These are phyloP conservation scores for Engraulis encrasicolus DNA, from an alignment of 2,113 vertebrate species.

Conservation along the genomic window DNA sequence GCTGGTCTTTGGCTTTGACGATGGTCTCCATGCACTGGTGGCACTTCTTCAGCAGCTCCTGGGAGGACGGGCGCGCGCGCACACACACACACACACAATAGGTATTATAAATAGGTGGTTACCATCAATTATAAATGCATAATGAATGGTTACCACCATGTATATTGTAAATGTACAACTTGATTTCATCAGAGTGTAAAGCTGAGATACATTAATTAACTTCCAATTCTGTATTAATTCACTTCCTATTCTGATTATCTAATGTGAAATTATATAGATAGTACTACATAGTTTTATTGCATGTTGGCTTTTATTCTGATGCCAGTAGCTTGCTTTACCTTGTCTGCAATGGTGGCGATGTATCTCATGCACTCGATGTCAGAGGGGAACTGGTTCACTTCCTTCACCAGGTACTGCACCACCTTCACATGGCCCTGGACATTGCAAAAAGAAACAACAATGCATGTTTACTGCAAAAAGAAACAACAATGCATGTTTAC, in stretches of 20 bases:
- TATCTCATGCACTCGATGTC: conserved; percentile 99
- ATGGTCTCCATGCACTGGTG: conserved; percentile 99
- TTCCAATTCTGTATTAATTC: no score
- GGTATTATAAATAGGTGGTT: no score
- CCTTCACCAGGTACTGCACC: conserved; percentile 97
- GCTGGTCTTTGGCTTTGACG: conserved; percentile 99
- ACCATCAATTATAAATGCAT: no score
- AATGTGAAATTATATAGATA: no score
- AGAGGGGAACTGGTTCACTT: conserved; percentile 97
- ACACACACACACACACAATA: no score
- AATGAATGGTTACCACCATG: no score
- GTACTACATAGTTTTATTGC: no score
- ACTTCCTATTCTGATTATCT: no score
- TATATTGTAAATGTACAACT: no score
- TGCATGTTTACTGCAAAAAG: neutral
- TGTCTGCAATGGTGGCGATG: conserved; percentile 97
- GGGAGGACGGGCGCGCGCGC: neutral
- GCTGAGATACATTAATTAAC: no score
- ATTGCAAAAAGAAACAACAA: neutral
- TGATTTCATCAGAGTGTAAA: no score
- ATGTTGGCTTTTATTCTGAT: neutral
- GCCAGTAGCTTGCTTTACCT: conserved; percentile 80
- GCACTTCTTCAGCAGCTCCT: conserved; percentile 98
- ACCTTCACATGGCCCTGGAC: conserved; percentile 96
- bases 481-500: no score